phyloP scores from a whole-genome alignment of 2,888 invertebrate species.

The Hyposoter didymator region DNA sequence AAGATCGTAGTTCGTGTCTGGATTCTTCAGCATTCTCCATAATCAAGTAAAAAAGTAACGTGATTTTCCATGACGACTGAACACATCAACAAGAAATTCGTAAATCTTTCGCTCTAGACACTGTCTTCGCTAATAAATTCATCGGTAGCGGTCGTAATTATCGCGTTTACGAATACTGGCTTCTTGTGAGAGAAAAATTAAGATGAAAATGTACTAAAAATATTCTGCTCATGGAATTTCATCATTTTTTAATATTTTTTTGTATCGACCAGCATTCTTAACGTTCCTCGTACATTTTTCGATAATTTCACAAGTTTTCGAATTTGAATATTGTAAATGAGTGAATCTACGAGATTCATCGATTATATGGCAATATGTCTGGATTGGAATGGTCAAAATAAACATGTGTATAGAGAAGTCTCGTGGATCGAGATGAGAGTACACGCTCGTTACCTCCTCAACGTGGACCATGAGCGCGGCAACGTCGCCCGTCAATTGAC shows the following conservation, averaged over 20 bases:
- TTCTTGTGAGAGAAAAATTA: background rate
- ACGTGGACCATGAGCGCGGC: slow-evolving; percentile 69
- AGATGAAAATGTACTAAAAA: background rate
- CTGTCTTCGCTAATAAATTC: background rate
- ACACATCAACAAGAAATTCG: background rate
- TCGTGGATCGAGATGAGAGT: slow-evolving; percentile 30
- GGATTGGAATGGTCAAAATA: background rate
- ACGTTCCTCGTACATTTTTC: background rate
- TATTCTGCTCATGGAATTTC: background rate
- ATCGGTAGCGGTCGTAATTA: background rate
- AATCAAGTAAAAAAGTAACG: slow-evolving; percentile 29
- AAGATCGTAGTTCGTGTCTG: slow-evolving; percentile 35
- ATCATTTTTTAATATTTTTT: background rate
- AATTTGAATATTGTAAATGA: background rate
- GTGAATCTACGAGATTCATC: background rate
- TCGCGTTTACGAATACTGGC: background rate
- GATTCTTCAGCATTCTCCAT: slow-evolving; percentile 41
- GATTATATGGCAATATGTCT: background rate
- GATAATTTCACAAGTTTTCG: background rate
- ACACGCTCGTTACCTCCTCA: slow-evolving; percentile 44
- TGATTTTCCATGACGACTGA: background rate
- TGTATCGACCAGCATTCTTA: too few relatives aligned
- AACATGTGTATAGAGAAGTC: slow-evolving; percentile 12
- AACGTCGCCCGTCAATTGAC: slow-evolving; percentile 83
- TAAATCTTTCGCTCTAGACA: background rate